phyloP scores from a whole-genome alignment of 2,888 invertebrate species.

The Zeuzera pyrina region DNA sequence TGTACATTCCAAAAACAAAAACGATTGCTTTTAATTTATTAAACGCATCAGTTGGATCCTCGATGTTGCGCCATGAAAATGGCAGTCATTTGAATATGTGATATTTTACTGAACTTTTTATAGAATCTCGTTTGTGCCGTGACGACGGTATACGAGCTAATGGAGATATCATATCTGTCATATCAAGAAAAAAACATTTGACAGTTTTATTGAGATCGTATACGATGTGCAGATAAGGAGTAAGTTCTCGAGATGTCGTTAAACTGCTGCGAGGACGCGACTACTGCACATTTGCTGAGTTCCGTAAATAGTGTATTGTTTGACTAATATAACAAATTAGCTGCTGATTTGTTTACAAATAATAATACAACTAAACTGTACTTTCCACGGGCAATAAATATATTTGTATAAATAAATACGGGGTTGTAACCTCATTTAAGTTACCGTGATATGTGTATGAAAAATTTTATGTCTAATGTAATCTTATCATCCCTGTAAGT shows the following conservation, averaged over 20 bases:
- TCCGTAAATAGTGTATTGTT: no score
- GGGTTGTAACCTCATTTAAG: no score
- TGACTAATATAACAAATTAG: no score
- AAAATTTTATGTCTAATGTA: no score
- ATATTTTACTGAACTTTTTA: slow-evolving; percentile 42
- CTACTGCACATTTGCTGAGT: slow-evolving; percentile 1
- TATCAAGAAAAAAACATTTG: slow-evolving; percentile 54
- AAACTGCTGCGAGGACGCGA: slow-evolving; percentile 9
- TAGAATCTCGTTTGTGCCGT: slow-evolving; percentile 36
- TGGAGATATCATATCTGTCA: slow-evolving; percentile 64
- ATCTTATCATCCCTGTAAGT: no score
- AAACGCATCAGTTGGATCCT: slow-evolving; percentile 38
- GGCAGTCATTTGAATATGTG: slow-evolving; percentile 40
- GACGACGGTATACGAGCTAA: slow-evolving; percentile 52
- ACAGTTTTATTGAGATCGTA: slow-evolving; percentile 61
- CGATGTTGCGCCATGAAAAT: slow-evolving; percentile 29
- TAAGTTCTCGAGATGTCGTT: slow-evolving; percentile 29
- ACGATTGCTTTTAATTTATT: slow-evolving; percentile 68
- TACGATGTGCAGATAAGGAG: slow-evolving; percentile 45
- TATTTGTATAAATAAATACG: no score
- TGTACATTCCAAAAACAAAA: slow-evolving; percentile 60
- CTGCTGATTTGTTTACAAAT: no score
- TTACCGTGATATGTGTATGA: no score
- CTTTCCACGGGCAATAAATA: no score
- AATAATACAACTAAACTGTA: no score